Base-by-base conservation (phyloP, 2,797 vertebrate genomes). In the Gymnoscopelus microlampas region DNA sequence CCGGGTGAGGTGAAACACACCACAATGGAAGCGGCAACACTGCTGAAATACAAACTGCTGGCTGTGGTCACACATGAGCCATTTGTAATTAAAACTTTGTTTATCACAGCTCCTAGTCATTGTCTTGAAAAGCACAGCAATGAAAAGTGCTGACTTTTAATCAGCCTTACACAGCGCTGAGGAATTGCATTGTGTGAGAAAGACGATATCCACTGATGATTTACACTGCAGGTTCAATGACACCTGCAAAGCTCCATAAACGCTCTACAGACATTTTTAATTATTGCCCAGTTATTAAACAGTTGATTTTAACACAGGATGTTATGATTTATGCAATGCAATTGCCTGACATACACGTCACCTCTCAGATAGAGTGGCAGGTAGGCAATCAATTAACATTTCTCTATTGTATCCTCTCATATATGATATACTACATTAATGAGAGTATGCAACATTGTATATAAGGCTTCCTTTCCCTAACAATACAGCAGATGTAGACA, bases 51-150 rank as follows among this genome's bases (percentile, higher is more conserved):
- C 83, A 87, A 80, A 86, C 82, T 83, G 83, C 66, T 81, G 81
- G 85, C 83, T 82, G 61, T 60, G 81, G 86, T 89, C 89, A 89
- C 85, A 91, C 87, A 86, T 81, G 61, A 89, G 78, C 80, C 88
- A 82, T 73, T 89, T 82, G 87, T 82, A 92, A 90, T 90, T 92
- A 90, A 89, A 88, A 88, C 78, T 72, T 74, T 85, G 85, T 88
- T 91, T 89, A 85, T 89, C 84, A 76, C 77, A 72, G 85, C 81
- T 85, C 70, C 68, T 78, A 82, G 83, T 84, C 76, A 76, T 81
- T 84, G 81, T 78, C 74, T 77, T 85, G 77, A 81, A 84, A 82
- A 81, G 83, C 80, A 85, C 75, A 79, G 81, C 76, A 87, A 90
- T 86, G 86, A 91, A 85, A 44, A 62, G 78, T 70, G 70, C 53